Percentiles rank a stretch among this genome's conserved stretches.
phyloP scores from a whole-genome alignment of 2,797 vertebrate genomes.

The Danio tinwini region DNA sequence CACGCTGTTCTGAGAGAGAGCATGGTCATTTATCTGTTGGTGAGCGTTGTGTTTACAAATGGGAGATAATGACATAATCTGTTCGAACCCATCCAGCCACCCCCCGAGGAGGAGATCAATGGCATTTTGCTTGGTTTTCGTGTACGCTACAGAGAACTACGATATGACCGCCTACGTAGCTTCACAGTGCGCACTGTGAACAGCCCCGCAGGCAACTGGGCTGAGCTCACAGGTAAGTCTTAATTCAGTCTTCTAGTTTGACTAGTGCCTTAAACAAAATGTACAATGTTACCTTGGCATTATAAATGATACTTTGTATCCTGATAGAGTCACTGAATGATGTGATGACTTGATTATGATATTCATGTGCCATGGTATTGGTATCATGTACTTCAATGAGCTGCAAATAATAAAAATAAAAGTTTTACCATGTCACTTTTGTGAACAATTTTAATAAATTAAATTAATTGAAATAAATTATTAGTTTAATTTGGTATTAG shows the following conservation, averaged over 20 bases:
- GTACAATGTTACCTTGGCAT: too few relatives aligned
- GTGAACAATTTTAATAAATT: too few relatives aligned
- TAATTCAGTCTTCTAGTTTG: neutral
- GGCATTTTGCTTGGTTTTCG: conserved; percentile 94
- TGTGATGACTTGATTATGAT: neutral
- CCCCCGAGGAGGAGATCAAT: conserved; percentile 92
- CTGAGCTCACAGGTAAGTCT: conserved; percentile 89
- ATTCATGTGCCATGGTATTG: neutral
- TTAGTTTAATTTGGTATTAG: neutral
- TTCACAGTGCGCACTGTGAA: conserved; percentile 83
- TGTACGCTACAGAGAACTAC: conserved; percentile 90
- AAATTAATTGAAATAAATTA: neutral
- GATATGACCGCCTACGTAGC: conserved; percentile 83
- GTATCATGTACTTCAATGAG: neutral
- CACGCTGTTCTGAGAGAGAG: neutral
- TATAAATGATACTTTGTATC: neutral
- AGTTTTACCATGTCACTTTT: neutral
- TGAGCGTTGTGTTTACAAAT: conserved; percentile 13
- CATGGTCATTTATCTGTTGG: conserved; percentile 23
- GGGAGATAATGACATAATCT: conserved; percentile 27
- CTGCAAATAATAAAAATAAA: neutral
- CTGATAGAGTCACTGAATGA: conserved; percentile 2
- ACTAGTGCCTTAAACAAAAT: neutral
- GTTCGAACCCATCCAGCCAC: conserved; percentile 82
- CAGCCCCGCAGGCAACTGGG: conserved; percentile 83